Evolutionary conservation across 2,797 vertebrate species (phyloP), one percentile per base, ranked within the genome.

Genomic region (Poecilia wingei): DNA sequence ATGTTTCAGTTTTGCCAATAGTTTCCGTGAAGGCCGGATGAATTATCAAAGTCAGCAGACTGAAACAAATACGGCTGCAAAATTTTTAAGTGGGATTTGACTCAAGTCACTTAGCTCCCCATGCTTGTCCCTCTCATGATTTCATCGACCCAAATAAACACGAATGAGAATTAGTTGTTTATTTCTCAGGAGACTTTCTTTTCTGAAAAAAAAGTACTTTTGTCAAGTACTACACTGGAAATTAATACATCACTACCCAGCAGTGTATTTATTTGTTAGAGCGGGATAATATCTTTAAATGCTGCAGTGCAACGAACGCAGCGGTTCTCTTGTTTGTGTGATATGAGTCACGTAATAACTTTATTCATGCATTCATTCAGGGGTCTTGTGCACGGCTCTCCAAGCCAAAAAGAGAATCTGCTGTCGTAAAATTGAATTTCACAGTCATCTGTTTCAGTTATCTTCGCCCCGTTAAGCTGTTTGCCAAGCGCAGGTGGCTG

Each of bases 351-450:
- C 49, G 81, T 75, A n/a, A 71, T n/a, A 86, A 79, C 76, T 89
- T 79, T 81, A 80, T 43, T 85, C 59, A 70, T 70, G 69, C 33
- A 47, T 51, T 79, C 78, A 77, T 25, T 82, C 76, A 76, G 28
- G 28, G 47, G 49, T 80, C 77, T 61, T 68, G n/a, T 72, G 85
- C 9, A 9, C 12, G 10, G 68, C 79, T 83, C 82, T 79, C 74
- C 39, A 39, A 4, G 10, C 75, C 80, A 73, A 85, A 46, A 77
- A 82, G 74, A 33, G 39, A 28, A 74, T 80, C 74, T 70, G 72
- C 76, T 75, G 75, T 84, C 39, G 57, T 70, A 79, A 85, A 88
- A 90, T 81, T 72, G 25, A 78, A 91, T 91, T 89, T 89, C 79
- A 79, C 77, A 79, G 82, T 86, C 77, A 81, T 73, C 80, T 86